Conservation (phyloP, 2,113 vertebrate species). For the Clarias batrachus region DNA sequence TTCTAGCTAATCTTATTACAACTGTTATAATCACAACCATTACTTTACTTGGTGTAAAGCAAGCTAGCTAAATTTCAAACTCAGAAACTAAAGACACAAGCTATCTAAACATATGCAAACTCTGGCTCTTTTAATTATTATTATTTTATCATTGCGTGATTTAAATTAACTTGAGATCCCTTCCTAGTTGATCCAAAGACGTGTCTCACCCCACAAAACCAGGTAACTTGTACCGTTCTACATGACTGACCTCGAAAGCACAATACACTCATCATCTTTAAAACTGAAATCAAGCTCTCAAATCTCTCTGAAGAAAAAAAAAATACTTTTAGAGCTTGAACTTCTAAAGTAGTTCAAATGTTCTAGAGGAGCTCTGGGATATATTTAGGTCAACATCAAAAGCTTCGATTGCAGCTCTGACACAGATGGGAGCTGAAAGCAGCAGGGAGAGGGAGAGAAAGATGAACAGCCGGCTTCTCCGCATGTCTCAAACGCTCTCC, state of each 20-base stretch:
- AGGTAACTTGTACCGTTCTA: neutral
- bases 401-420: conserved; percentile 37
- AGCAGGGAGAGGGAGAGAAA: conserved; percentile 32
- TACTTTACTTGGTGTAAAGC: neutral
- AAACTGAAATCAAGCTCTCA: neutral
- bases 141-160: neutral
- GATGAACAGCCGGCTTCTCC: conserved; percentile 39
- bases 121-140: no score
- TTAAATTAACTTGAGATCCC: neutral
- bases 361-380: conserved; percentile 34
- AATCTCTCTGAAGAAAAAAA: neutral
- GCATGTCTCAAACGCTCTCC: conserved; percentile 33
- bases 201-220: neutral
- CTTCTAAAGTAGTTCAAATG: conserved; percentile 50
- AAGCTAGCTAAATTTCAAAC: neutral
- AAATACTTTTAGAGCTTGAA: conserved; percentile 20
- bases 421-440: conserved; percentile 48
- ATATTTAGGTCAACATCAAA: conserved; percentile 55
- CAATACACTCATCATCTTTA: neutral
- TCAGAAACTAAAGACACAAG: neutral
- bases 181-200: neutral
- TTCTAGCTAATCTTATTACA: neutral
- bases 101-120: neutral
- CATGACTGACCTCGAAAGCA: neutral
- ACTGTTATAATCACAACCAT: neutral